Conservation (phyloP, 2,113 vertebrate species). For the Gambusia affinis region DNA sequence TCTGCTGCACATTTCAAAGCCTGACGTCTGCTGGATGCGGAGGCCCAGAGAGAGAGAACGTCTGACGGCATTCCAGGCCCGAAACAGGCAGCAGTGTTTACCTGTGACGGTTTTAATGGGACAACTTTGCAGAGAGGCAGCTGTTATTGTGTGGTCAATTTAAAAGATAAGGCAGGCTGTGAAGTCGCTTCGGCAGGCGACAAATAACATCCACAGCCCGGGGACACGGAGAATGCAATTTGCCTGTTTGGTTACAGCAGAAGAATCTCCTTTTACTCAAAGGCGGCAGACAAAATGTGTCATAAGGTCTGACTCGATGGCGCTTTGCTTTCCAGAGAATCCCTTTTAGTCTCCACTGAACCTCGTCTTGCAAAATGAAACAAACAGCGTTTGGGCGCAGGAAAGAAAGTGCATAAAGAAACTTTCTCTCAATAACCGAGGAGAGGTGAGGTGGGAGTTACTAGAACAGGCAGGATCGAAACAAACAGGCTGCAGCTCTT, state of each 20-base stretch:
- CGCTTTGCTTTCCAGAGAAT: conserved; percentile 16
- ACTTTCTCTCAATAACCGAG: conserved; percentile 7
- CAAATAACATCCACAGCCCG: conserved; percentile 49
- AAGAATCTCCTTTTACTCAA: conserved; percentile 44
- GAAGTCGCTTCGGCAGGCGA: conserved; percentile 39
- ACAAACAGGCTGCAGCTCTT: conserved; percentile 67
- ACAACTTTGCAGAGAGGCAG: conserved; percentile 22
- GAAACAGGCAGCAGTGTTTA: conserved; percentile 34
- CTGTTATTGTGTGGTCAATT: conserved; percentile 48
- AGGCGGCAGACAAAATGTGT: conserved; percentile 34
- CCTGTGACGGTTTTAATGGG: conserved; percentile 41
- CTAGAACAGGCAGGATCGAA: conserved; percentile 51
- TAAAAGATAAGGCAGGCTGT: conserved; percentile 49
- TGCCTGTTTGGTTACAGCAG: conserved; percentile 59
- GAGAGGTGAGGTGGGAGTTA: conserved; percentile 39
- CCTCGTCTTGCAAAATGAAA: conserved; percentile 34
- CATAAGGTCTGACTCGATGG: conserved; percentile 29
- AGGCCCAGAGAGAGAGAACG: not conserved
- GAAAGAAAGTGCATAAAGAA: conserved; percentile 16
- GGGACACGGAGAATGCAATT: conserved; percentile 58
- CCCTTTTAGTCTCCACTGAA: conserved; percentile 17
- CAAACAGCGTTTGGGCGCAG: conserved; percentile 37
- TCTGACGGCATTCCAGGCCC: conserved; percentile 18
- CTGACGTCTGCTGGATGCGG: conserved; percentile 22
- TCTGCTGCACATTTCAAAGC: conserved; percentile 44